phyloP scores from a whole-genome alignment of 2,888 invertebrate genomes.

The Lasioglossum calceatum region DNA sequence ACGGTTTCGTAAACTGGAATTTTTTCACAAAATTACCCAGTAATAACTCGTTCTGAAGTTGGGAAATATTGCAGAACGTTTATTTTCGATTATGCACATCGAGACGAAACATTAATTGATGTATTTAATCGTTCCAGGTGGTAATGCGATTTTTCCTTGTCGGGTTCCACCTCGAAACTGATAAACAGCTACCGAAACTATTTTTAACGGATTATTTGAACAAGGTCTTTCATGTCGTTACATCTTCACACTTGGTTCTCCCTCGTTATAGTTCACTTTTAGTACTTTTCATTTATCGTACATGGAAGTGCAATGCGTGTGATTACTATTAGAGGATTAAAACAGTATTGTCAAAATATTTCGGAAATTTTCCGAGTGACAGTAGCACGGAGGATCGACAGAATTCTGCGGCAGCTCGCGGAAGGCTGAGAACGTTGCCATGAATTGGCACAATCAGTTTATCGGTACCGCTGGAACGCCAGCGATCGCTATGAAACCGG shows the following conservation, averaged over 20 bases:
- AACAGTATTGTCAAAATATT: neutral
- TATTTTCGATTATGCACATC: neutral
- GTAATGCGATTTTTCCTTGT: neutral
- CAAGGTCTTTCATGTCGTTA: neutral
- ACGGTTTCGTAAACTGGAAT: neutral
- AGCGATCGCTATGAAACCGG: neutral
- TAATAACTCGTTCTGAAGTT: neutral
- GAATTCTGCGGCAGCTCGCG: neutral
- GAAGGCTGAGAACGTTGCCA: neutral
- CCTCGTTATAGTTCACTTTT: neutral
- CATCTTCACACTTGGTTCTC: neutral
- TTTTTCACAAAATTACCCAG: neutral
- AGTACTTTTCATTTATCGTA: neutral
- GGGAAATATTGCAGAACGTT: neutral
- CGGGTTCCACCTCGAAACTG: neutral
- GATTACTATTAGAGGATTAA: neutral
- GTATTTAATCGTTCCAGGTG: neutral
- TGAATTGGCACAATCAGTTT: slow-evolving; percentile 12
- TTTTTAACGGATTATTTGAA: neutral
- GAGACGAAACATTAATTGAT: neutral
- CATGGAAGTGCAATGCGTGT: neutral
- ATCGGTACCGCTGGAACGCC: neutral
- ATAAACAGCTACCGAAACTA: neutral
- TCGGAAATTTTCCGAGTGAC: neutral
- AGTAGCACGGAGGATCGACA: neutral